phyloP scores from a whole-genome alignment of 2,888 invertebrate species.

The Therioaphis trifolii region DNA sequence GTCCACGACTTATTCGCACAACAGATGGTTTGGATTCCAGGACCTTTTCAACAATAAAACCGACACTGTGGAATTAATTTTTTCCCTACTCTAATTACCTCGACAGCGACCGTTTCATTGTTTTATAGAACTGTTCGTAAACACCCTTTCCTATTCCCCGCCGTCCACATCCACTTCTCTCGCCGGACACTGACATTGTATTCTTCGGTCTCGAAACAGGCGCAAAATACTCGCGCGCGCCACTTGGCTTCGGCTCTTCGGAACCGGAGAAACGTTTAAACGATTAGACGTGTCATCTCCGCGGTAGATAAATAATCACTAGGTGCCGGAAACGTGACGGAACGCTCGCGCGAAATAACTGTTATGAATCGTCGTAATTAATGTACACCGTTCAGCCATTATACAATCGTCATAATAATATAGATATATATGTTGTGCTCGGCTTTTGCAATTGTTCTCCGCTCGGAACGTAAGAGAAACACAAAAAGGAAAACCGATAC shows the following conservation, averaged over 20 bases:
- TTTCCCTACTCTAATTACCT: slow-evolving; percentile 54
- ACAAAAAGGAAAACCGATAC: no score
- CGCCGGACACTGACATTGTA: neutral
- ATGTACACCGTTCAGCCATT: no score
- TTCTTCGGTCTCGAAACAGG: neutral
- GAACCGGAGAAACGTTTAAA: neutral
- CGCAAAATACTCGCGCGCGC: neutral
- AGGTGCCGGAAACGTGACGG: no score
- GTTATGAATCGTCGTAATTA: no score
- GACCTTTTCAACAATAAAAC: slow-evolving; percentile 54
- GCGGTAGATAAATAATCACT: no score
- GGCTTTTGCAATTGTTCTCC: no score
- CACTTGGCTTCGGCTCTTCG: neutral
- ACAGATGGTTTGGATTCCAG: slow-evolving; percentile 58
- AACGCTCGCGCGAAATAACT: no score
- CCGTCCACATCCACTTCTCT: neutral
- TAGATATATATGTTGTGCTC: no score
- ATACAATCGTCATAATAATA: no score
- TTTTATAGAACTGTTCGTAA: slow-evolving; percentile 26
- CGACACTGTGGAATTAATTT: slow-evolving; percentile 56
- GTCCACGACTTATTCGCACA: slow-evolving; percentile 44
- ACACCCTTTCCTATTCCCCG: neutral
- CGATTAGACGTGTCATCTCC: no score
- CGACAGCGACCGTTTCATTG: slow-evolving; percentile 42
- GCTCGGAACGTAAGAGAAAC: no score